These are phyloP conservation scores for Perca schrenkii DNA, from an alignment of 2,113 vertebrate genomes.

Conservation along the genomic window DNA sequence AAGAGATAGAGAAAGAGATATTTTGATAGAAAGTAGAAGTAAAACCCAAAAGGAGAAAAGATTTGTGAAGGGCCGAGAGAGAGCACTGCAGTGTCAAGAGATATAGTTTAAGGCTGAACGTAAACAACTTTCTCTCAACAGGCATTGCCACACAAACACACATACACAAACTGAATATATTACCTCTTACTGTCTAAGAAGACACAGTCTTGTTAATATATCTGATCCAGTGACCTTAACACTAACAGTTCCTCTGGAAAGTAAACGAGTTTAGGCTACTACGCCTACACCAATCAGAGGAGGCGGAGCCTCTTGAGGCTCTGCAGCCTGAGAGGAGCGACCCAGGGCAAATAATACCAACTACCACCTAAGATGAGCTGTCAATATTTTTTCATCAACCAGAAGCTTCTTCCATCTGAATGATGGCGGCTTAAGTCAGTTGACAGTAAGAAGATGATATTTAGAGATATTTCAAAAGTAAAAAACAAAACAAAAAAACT, in stretches of 20 bases:
- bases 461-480: neutral
- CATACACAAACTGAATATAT: constrained; percentile 2
- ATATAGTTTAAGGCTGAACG: constrained; percentile 18
- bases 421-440: neutral
- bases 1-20: neutral
- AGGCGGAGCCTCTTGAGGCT: neutral
- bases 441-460: neutral
- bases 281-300: no score
- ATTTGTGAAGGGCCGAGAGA: constrained; percentile 15
- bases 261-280: neutral
- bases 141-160: constrained; percentile 1
- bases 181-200: neutral
- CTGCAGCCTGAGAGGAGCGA: constrained; percentile 1
- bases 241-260: neutral
- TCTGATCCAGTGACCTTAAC: neutral
- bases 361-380: no score
- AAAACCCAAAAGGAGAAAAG: neutral
- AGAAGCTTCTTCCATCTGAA: neutral
- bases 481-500: neutral
- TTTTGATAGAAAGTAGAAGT: neutral
- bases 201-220: constrained; percentile 2
- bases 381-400: neutral
- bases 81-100: constrained; percentile 3
- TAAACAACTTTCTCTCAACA: neutral
- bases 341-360: neutral